These are phyloP conservation scores for Dicyrtomina minuta DNA, from an alignment of 2,888 invertebrate species.

Conservation along the genomic window DNA sequence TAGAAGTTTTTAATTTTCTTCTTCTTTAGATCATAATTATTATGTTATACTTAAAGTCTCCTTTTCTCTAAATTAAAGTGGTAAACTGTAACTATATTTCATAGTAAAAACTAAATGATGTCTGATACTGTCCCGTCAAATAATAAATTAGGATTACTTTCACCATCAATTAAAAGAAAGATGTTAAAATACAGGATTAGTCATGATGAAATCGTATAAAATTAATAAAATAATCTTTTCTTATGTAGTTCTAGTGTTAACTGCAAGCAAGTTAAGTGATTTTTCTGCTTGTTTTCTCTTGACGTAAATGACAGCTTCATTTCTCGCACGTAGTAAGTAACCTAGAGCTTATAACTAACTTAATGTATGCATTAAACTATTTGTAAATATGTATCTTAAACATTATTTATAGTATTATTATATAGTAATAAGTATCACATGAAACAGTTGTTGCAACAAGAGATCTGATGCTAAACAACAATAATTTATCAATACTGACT, in stretches of 20 bases:
- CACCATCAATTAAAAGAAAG: slow-evolving; percentile 7
- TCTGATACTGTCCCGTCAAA: slow-evolving; percentile 9
- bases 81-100: not conserved
- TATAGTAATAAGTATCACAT: slow-evolving; percentile 48
- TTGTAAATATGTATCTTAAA: slow-evolving; percentile 1
- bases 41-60: no score
- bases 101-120: slow-evolving; percentile 10
- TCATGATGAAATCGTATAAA: slow-evolving; percentile 23
- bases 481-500: slow-evolving; percentile 51
- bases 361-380: not conserved
- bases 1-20: no score
- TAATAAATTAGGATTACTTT: slow-evolving; percentile 12
- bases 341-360: not conserved
- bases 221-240: slow-evolving; percentile 18
- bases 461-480: slow-evolving; percentile 40
- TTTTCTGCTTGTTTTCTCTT: slow-evolving; percentile 5
- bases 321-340: not conserved
- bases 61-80: no score
- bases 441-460: slow-evolving; percentile 42
- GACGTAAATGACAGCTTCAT: not conserved
- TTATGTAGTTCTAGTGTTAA: slow-evolving; percentile 8
- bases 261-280: slow-evolving; percentile 13
- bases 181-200: slow-evolving; percentile 21
- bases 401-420: slow-evolving; percentile 21
- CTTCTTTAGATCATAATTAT: not conserved